phyloP scores from a whole-genome alignment of 2,113 vertebrate genomes.

The Tachuris rubrigastra region DNA sequence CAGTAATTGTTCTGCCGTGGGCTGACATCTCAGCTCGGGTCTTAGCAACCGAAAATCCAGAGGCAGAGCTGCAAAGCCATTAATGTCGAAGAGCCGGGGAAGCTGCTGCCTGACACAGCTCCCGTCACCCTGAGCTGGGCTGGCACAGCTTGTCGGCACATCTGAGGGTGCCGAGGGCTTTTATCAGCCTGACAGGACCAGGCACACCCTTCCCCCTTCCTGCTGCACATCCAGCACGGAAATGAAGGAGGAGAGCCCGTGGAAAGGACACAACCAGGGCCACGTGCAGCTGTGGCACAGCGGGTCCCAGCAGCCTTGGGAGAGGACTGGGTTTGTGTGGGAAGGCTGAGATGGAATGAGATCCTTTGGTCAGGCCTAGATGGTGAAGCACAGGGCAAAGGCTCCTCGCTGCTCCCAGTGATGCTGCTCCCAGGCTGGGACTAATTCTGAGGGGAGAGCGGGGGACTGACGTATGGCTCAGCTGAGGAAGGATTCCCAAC shows the following conservation, averaged over 20 bases:
- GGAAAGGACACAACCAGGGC: neutral
- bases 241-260: neutral
- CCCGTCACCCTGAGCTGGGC: neutral
- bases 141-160: slow-evolving; percentile 29
- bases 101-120: slow-evolving; percentile 44
- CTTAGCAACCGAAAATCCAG: neutral
- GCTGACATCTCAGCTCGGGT: neutral
- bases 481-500: neutral
- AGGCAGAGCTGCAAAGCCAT: slow-evolving; percentile 36
- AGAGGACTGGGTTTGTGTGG: neutral
- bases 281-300: neutral
- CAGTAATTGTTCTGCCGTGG: neutral
- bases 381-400: neutral
- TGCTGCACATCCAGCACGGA: neutral
- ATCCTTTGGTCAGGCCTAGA: neutral
- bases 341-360: neutral
- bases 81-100: slow-evolving; percentile 31
- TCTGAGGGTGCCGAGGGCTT: neutral
- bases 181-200: neutral
- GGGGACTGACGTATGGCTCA: too few species aligned
- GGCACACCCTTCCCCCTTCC: neutral
- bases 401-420: neutral
- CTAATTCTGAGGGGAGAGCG: neutral
- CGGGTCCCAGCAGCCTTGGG: neutral
- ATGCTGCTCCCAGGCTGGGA: neutral